Percentiles rank a stretch among this genome's conserved stretches.
These are phyloP conservation scores for Cotesia congregata DNA, from an alignment of 2,888 invertebrate genomes.

Conservation along the genomic window DNA sequence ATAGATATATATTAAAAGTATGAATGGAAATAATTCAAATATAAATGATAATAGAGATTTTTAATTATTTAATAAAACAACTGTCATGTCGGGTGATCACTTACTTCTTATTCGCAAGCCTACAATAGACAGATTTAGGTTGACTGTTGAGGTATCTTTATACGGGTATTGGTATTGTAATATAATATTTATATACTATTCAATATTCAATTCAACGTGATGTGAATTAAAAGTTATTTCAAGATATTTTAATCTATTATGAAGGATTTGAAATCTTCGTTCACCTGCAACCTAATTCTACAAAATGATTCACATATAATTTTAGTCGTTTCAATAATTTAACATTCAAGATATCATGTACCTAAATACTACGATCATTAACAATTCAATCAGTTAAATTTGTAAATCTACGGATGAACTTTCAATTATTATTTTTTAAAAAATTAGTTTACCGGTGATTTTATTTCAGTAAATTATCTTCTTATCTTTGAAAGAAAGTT, in stretches of 20 bases:
- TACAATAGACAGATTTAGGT: not conserved
- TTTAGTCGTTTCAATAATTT: not conserved
- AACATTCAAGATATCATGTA: conserved; percentile 20
- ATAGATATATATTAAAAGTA: not conserved
- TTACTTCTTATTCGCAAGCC: not conserved
- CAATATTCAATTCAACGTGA: not conserved
- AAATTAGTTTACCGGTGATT: too few relatives aligned
- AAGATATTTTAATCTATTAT: not conserved
- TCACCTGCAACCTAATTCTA: not conserved
- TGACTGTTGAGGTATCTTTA: not conserved
- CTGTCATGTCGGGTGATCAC: not conserved
- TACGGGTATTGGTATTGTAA: not conserved
- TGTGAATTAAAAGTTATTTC: not conserved
- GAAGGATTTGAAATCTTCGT: not conserved
- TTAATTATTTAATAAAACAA: not conserved
- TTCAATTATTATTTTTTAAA: too few relatives aligned
- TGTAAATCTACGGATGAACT: too few relatives aligned
- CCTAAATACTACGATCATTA: conserved; percentile 32
- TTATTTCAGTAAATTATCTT: not conserved
- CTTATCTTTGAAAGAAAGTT: not conserved
- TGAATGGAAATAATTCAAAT: conserved; percentile 12
- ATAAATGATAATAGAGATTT: not conserved
- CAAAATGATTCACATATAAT: not conserved
- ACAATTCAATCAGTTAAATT: conserved; percentile 6
- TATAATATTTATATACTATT: not conserved